phyloP scores from a whole-genome alignment of 1,140 invertebrate genomes.

The Bilobella aurantiaca region DNA sequence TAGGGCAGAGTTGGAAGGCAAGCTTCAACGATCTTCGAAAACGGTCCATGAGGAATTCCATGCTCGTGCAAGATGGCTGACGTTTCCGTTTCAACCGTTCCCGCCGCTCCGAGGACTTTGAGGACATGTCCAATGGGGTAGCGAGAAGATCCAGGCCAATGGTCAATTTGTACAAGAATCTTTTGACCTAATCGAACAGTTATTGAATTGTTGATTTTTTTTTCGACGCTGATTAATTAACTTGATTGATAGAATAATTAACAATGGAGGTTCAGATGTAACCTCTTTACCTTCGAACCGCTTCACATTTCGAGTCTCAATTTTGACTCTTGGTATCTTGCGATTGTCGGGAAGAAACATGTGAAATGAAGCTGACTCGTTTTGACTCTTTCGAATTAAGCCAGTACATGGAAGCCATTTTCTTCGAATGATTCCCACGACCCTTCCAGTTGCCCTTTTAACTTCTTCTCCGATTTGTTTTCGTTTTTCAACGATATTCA shows the following conservation, averaged over 20 bases:
- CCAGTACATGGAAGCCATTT: slow-evolving; percentile 97
- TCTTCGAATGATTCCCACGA: slow-evolving; percentile 89
- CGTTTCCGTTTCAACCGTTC: slow-evolving; percentile 85
- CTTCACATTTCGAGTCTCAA: slow-evolving; percentile 81
- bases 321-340: slow-evolving; percentile 78
- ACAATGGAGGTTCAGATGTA: too few relatives aligned
- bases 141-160: slow-evolving; percentile 76
- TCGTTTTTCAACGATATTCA: slow-evolving; percentile 37
- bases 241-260: too few relatives aligned
- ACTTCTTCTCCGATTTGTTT: slow-evolving; percentile 26
- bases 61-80: slow-evolving; percentile 91
- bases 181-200: too few relatives aligned
- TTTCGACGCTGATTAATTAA: too few relatives aligned
- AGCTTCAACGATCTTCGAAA: slow-evolving; percentile 84
- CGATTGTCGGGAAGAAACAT: slow-evolving; percentile 82
- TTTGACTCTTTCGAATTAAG: slow-evolving; percentile 67
- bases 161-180: slow-evolving; percentile 84
- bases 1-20: slow-evolving; percentile 86
- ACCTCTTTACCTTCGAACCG: too few relatives aligned
- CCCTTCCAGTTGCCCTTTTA: slow-evolving; percentile 60
- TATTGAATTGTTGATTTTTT: too few relatives aligned
- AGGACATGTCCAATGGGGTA: slow-evolving; percentile 79
- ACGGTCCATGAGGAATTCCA: slow-evolving; percentile 89
- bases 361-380: slow-evolving; percentile 61
- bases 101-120: slow-evolving; percentile 66